A percentile compares a stretch with the other conserved stretches of the same genome.
Conservation (phyloP, 2,888 invertebrate species). For the Drosophila diplacantha region DNA sequence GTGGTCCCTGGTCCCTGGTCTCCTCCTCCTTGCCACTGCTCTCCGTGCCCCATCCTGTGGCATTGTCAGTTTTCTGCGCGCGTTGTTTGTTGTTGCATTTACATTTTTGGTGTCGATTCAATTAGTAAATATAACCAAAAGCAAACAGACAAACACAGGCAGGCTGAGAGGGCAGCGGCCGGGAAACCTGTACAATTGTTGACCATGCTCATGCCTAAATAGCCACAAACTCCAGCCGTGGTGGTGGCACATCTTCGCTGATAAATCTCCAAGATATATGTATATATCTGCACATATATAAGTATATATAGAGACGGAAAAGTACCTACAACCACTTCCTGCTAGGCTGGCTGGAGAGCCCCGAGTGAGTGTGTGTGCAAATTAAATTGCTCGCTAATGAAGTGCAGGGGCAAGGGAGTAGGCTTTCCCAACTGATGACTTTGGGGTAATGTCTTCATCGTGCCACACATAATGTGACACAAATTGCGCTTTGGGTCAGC, state of each 20-base stretch:
- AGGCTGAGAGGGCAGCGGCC: conserved; percentile 10
- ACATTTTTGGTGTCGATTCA: conserved; percentile 78
- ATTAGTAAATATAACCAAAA: conserved; percentile 77
- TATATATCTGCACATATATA: background rate
- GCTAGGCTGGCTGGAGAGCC: conserved; percentile 30
- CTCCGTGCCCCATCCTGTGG: conserved; percentile 28
- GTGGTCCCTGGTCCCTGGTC: conserved; percentile 1
- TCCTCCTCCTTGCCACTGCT: conserved; percentile 15
- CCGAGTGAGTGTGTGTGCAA: conserved; percentile 59
- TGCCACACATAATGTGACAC: conserved; percentile 57
- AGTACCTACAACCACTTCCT: conserved; percentile 53
- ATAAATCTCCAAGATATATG: conserved; percentile 54
- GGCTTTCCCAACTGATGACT: background rate
- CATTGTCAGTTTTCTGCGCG: conserved; percentile 47
- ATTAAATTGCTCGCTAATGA: conserved; percentile 72
- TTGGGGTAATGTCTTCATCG: conserved; percentile 39
- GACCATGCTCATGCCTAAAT: conserved; percentile 68
- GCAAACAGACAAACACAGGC: conserved; percentile 67
- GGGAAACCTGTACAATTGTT: conserved; percentile 69
- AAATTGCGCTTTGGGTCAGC: conserved; percentile 47
- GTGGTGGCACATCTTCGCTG: conserved; percentile 56
- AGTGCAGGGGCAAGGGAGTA: conserved; percentile 41
- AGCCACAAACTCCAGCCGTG: conserved; percentile 44
- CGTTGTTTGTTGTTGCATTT: conserved; percentile 73
- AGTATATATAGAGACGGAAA: background rate